These are phyloP conservation scores for Daboia siamensis DNA, from an alignment of 2,113 vertebrate species.

Conservation along the genomic window DNA sequence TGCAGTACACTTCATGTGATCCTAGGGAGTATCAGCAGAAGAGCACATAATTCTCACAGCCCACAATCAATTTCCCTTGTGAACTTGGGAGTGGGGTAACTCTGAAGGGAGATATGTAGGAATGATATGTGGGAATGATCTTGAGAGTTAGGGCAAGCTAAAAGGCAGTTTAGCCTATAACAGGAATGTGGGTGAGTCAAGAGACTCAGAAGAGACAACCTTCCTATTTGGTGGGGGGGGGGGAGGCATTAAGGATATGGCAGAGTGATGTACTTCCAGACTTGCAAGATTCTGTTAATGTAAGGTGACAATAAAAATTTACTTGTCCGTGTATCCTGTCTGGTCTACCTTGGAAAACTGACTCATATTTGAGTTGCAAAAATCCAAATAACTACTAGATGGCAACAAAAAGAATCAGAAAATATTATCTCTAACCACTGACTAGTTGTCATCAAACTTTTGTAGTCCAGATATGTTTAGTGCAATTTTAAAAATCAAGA, in stretches of 20 bases:
- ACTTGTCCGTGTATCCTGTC: neutral
- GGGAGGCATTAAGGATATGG: neutral
- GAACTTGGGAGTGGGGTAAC: neutral
- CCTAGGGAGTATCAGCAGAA: too few species aligned
- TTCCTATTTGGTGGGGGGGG: neutral
- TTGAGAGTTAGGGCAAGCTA: neutral
- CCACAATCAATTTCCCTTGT: neutral
- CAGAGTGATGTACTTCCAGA: neutral
- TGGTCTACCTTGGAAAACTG: neutral
- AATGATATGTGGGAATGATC: too few species aligned
- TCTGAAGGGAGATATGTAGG: neutral
- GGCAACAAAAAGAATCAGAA: neutral
- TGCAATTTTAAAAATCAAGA: neutral
- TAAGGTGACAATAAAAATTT: neutral
- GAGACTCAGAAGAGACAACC: neutral
- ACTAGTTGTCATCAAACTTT: neutral
- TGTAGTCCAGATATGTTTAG: too few species aligned
- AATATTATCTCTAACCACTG: neutral
- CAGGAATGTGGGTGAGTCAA: neutral
- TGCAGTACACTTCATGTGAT: too few species aligned
- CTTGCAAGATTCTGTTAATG: neutral
- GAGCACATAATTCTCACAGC: too few species aligned
- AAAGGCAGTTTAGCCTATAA: neutral
- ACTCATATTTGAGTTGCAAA: neutral
- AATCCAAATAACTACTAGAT: neutral